Evolutionary conservation across 2,888 invertebrate genomes (phyloP).

Genomic region (Agrotis ipsilon): DNA sequence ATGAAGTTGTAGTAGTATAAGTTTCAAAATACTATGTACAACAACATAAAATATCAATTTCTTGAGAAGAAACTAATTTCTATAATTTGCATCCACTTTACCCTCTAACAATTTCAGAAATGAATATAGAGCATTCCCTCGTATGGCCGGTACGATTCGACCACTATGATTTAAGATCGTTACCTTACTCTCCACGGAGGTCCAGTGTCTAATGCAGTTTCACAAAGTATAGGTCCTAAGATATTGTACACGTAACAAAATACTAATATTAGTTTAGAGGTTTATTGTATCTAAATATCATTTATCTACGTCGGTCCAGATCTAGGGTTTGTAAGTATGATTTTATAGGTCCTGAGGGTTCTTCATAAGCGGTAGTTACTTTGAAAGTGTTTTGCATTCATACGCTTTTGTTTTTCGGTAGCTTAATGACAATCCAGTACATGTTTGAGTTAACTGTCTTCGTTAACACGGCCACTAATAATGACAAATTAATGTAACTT

Average conservation of each 20-base stretch:
- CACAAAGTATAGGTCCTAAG: slow-evolving; percentile 43
- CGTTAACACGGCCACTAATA: too few relatives aligned
- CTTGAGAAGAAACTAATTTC: background rate
- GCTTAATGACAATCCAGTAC: too few relatives aligned
- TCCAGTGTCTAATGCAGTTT: slow-evolving; percentile 43
- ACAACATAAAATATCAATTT: background rate
- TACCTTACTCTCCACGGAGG: slow-evolving; percentile 53
- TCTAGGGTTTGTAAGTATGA: background rate
- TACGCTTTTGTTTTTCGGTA: too few relatives aligned
- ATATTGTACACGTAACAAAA: slow-evolving; percentile 29
- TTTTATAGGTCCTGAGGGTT: background rate
- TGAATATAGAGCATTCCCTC: slow-evolving; percentile 39
- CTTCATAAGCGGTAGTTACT: background rate
- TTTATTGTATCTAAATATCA: slow-evolving; percentile 11
- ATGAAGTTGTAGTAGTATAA: too few relatives aligned
- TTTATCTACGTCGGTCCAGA: background rate
- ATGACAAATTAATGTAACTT: too few relatives aligned
- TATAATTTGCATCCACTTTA: background rate
- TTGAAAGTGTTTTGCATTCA: background rate
- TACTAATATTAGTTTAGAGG: slow-evolving; percentile 17
- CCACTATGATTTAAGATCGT: slow-evolving; percentile 65
- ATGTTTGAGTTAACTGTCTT: too few relatives aligned
- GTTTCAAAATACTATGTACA: background rate
- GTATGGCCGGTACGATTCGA: slow-evolving; percentile 52
- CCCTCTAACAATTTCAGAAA: slow-evolving; percentile 9